Conservation (phyloP, 2,797 vertebrate species). For the Caiman crocodilus region DNA sequence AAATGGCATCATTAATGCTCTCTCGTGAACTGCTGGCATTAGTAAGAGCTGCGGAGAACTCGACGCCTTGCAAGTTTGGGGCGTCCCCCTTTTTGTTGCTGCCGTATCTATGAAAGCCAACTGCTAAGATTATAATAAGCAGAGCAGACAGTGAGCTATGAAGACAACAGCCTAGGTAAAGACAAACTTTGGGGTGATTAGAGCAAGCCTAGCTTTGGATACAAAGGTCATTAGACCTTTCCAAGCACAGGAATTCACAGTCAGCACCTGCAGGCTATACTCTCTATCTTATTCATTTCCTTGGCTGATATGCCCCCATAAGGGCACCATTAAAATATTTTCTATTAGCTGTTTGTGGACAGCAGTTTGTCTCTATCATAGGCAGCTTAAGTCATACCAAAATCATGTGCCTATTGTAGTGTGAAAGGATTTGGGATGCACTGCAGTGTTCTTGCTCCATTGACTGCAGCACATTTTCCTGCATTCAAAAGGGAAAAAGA, state of each 20-base stretch:
- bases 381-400: not conserved
- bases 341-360: not conserved
- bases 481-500: not conserved
- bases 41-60: slow-evolving; percentile 18
- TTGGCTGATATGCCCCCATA: not conserved
- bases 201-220: not conserved
- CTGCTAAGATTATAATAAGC: not conserved
- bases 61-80: not conserved
- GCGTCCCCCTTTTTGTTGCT: not conserved
- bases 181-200: not conserved
- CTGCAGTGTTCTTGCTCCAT: not conserved
- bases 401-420: not conserved
- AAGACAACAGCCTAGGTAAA: accelerated
- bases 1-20: accelerated
- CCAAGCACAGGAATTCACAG: not conserved
- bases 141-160: not conserved
- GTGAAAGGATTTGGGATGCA: not conserved
- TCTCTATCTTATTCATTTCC: not conserved
- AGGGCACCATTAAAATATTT: not conserved
- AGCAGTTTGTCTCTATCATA: not conserved
- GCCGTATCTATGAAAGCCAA: not conserved
- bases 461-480: not conserved
- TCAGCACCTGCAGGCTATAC: not conserved
- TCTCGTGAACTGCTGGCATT: slow-evolving; percentile 2
- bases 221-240: not conserved